Conservation (phyloP, 92 coral and sea anemone genomes). For the Metridium senile region DNA sequence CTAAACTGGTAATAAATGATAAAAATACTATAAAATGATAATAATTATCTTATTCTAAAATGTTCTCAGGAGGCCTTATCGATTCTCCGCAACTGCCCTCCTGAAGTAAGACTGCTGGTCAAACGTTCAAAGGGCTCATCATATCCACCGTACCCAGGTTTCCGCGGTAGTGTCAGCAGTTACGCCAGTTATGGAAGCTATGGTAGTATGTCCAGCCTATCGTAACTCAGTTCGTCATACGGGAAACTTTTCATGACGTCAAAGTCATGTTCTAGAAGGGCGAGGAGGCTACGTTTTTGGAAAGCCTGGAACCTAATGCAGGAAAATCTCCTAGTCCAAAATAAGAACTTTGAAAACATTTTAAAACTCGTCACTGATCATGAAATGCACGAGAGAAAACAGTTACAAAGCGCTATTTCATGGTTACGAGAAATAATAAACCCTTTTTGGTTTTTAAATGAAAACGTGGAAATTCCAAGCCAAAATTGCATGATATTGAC, state of each 20-base stretch:
- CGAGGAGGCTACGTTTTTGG: not conserved
- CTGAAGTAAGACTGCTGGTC: conserved; percentile 92
- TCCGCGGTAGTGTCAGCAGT: conserved; percentile 77
- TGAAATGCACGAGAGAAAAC: not conserved
- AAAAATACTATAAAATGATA: not conserved
- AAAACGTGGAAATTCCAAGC: no score
- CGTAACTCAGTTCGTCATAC: conserved; percentile 28
- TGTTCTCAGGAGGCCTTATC: conserved; percentile 85
- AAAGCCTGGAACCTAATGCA: not conserved
- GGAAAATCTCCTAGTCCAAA: not conserved
- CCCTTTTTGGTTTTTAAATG: no score
- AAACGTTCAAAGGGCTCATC: conserved; percentile 89
- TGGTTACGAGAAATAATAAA: not conserved
- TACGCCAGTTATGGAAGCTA: conserved; percentile 73
- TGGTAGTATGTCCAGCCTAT: conserved; percentile 89
- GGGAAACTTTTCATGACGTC: conserved; percentile 5
- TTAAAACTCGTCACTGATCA: not conserved
- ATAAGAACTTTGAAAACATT: not conserved
- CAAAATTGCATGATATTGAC: no score
- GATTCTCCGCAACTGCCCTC: conserved; percentile 94
- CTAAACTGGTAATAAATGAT: no score
- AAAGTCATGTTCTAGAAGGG: not conserved
- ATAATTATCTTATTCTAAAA: not conserved
- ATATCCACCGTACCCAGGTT: conserved; percentile 80
- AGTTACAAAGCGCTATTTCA: not conserved